Percentiles rank a stretch among this genome's conserved stretches.
These are phyloP conservation scores for Arge pagana DNA, from an alignment of 2,888 invertebrate genomes.

Conservation along the genomic window DNA sequence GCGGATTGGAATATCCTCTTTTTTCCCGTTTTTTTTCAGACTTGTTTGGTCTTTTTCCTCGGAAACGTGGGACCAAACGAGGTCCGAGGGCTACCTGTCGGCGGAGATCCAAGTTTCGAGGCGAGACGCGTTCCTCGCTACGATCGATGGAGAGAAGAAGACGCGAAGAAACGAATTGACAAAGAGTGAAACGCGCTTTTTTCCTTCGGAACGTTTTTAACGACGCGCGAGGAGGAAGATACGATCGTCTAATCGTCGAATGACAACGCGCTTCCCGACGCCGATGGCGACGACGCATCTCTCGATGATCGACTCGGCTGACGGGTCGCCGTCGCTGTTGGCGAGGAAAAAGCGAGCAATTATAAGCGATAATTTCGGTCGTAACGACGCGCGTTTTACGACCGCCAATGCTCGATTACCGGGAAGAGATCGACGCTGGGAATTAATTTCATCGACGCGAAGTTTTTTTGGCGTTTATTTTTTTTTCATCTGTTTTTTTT, in stretches of 20 bases:
- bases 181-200: slow-evolving; percentile 23
- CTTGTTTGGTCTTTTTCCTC: not conserved
- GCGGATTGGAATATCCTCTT: not conserved
- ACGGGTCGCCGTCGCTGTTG: too few relatives aligned
- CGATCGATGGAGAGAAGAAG: slow-evolving; percentile 20
- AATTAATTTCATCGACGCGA: too few relatives aligned
- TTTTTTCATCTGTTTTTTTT: not conserved
- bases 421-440: too few relatives aligned
- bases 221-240: slow-evolving; percentile 1
- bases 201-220: too few relatives aligned
- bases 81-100: not conserved
- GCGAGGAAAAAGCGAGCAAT: slow-evolving; percentile 19
- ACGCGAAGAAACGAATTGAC: slow-evolving; percentile 27
- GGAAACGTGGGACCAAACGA: slow-evolving; percentile 29
- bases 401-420: too few relatives aligned
- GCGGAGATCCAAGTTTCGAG: slow-evolving; percentile 13
- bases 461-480: not conserved
- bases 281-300: too few relatives aligned
- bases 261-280: slow-evolving; percentile 11
- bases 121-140: slow-evolving; percentile 24
- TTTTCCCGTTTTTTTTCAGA: not conserved
- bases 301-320: too few relatives aligned
- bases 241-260: slow-evolving; percentile 16
- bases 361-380: too few relatives aligned
- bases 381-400: too few relatives aligned